These are phyloP conservation scores for Petrocephalus microphthalmus DNA, from an alignment of 2,113 vertebrate genomes.

Conservation along the genomic window DNA sequence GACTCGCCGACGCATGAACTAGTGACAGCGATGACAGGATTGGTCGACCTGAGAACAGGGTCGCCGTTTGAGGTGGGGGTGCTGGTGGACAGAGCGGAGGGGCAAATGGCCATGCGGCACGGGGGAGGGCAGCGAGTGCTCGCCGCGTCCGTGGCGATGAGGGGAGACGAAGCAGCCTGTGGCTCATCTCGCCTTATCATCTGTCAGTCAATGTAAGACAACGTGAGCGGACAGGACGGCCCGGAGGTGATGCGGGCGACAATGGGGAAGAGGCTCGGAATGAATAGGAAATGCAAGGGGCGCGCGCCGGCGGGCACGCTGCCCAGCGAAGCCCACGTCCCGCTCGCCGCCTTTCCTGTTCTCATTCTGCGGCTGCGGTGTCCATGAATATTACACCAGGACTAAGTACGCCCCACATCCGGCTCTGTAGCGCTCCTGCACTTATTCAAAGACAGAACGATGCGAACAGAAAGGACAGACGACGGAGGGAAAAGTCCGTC, in stretches of 20 bases:
- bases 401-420: neutral
- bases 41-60: neutral
- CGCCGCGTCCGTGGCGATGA: neutral
- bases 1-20: neutral
- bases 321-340: neutral
- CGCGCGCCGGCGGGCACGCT: neutral
- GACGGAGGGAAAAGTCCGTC: neutral
- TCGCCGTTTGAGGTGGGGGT: neutral
- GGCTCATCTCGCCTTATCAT: neutral
- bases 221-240: neutral
- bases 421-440: neutral
- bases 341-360: neutral
- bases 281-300: neutral
- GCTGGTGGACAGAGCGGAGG: neutral
- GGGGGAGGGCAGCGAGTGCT: neutral
- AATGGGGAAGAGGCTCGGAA: neutral
- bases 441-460: neutral
- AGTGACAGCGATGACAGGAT: neutral
- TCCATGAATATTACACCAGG: neutral
- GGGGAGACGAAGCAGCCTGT: neutral
- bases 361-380: neutral
- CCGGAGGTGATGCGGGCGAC: neutral
- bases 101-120: neutral
- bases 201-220: neutral
- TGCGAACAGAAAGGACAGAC: neutral